These are phyloP conservation scores for Mesoclemmys tuberculata DNA, from an alignment of 2,113 vertebrate species.

Conservation along the genomic window DNA sequence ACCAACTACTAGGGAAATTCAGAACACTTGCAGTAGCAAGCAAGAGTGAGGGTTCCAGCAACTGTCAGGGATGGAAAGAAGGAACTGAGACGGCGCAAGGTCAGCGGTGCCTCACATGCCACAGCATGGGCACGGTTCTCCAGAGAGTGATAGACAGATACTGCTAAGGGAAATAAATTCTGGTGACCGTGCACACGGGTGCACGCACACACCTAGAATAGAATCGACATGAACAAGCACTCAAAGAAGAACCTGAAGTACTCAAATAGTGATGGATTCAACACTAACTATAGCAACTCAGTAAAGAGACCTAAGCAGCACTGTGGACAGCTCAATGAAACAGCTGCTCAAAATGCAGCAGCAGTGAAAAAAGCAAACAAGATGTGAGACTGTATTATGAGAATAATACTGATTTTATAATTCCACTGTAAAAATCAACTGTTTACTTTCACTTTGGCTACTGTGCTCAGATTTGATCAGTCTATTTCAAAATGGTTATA, in stretches of 20 bases:
- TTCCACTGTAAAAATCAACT: not conserved
- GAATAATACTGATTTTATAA: not conserved
- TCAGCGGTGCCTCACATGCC: no score
- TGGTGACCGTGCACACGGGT: no score
- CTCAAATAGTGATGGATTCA: not conserved
- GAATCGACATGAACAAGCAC: no score
- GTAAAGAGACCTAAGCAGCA: conserved; percentile 12
- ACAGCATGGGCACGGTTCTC: no score
- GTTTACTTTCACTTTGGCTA: not conserved
- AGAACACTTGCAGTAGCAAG: no score
- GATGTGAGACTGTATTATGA: not conserved
- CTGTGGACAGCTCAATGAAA: conserved; percentile 52
- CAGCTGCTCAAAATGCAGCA: not conserved
- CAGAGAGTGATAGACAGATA: no score
- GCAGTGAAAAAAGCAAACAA: not conserved
- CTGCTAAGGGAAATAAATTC: no score
- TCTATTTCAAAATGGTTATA: not conserved
- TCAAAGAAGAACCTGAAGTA: not conserved
- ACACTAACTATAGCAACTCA: not conserved
- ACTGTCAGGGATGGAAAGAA: no score
- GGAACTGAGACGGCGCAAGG: no score
- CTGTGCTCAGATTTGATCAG: not conserved
- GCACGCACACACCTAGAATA: no score
- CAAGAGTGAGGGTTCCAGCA: no score
- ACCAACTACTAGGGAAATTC: no score